Conservation (phyloP, 2,797 vertebrate genomes). For the Trachops cirrhosus region DNA sequence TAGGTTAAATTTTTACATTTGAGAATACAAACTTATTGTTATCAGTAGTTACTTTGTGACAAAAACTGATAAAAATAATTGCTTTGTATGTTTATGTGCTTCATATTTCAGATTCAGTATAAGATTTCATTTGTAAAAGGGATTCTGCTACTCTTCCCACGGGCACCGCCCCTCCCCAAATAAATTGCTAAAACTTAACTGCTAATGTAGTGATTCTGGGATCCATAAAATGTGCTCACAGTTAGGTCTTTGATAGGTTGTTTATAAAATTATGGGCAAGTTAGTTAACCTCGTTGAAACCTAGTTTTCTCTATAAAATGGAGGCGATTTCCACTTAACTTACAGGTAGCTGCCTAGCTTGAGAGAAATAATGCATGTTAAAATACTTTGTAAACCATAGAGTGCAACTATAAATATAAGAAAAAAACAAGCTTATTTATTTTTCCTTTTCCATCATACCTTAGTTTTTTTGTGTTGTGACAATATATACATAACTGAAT, state of each 20-base stretch:
- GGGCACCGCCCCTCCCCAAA: neutral
- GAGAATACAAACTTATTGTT: neutral
- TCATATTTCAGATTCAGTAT: conserved; percentile 7
- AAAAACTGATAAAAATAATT: neutral
- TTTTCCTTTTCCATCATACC: neutral
- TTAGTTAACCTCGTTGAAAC: conserved; percentile 19
- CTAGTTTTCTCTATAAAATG: conserved; percentile 14
- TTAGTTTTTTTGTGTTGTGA: conserved; percentile 8
- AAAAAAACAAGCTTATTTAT: neutral
- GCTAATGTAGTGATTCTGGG: neutral
- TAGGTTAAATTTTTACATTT: neutral
- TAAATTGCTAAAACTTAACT: neutral
- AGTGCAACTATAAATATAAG: neutral
- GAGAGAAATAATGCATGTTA: neutral
- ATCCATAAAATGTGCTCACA: neutral
- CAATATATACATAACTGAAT: conserved; percentile 28
- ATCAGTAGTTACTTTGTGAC: conserved; percentile 2
- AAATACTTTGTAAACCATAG: neutral
- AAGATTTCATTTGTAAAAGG: conserved; percentile 40
- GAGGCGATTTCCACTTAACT: neutral
- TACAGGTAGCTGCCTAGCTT: conserved; percentile 5
- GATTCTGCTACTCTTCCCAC: neutral
- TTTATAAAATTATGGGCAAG: neutral
- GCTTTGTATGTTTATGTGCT: neutral
- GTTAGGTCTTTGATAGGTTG: neutral